Evolutionary conservation across 2,113 vertebrate genomes (phyloP).

Genomic region (Rhinopithecus roxellana): DNA sequence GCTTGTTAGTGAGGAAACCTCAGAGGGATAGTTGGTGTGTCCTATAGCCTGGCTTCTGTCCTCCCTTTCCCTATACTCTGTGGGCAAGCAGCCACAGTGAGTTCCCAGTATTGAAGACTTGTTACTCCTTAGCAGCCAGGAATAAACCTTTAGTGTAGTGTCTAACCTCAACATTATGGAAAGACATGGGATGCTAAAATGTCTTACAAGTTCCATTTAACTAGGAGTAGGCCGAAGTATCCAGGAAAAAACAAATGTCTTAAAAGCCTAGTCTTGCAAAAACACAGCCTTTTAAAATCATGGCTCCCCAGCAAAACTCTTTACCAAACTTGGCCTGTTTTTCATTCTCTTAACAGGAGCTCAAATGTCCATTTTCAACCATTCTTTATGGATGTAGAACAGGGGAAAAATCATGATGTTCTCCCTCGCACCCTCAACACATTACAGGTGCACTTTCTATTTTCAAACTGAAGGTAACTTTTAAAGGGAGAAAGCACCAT

Average conservation of each 20-base stretch:
- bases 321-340: background rate
- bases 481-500: background rate
- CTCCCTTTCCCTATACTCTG: background rate
- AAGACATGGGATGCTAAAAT: background rate
- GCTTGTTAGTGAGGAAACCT: background rate
- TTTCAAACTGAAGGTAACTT: background rate
- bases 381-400: background rate
- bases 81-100: background rate
- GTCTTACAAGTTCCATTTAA: background rate
- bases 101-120: background rate
- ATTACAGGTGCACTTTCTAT: background rate
- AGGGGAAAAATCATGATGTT: background rate
- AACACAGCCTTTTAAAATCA: background rate
- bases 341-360: background rate
- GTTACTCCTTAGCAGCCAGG: background rate
- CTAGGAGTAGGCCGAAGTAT: background rate
- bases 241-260: background rate
- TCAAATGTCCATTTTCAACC: background rate
- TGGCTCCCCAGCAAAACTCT: background rate
- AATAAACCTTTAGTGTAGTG: background rate
- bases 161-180: background rate
- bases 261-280: background rate
- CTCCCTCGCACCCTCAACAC: background rate
- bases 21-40: background rate
- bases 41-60: background rate